These are phyloP conservation scores for Reticulitermes lucifugus DNA, from an alignment of 2,888 invertebrate species.

Conservation along the genomic window DNA sequence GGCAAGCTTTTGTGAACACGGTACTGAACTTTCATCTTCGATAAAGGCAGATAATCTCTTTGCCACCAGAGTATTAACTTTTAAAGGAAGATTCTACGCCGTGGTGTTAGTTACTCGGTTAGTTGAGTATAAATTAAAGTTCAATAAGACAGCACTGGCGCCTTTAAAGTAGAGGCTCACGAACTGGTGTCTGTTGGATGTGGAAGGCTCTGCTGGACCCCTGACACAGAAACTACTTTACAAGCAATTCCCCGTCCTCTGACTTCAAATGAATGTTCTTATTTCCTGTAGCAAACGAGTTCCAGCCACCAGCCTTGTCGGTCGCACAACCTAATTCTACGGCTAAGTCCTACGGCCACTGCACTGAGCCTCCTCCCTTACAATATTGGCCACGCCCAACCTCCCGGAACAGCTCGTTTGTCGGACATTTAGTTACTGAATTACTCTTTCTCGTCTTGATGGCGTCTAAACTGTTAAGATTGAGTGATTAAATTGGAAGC, in stretches of 20 bases:
- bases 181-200: background rate
- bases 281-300: slow-evolving; percentile 44
- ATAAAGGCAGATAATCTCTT: too few species aligned
- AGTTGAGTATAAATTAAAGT: background rate
- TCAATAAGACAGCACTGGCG: background rate
- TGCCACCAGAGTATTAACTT: too few species aligned
- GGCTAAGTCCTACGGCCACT: background rate
- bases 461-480: too few species aligned
- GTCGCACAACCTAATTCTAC: background rate
- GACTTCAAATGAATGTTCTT: slow-evolving; percentile 42
- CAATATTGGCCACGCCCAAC: background rate
- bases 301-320: background rate
- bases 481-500: too few species aligned
- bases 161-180: background rate
- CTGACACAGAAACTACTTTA: background rate
- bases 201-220: background rate
- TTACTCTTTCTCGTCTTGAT: too few species aligned
- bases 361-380: background rate
- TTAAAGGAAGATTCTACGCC: too few species aligned
- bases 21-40: too few species aligned
- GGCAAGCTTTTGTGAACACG: too few species aligned
- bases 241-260: slow-evolving; percentile 8
- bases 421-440: too few species aligned
- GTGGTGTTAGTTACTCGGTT: too few species aligned
- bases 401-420: background rate